Base-by-base conservation (phyloP, 2,113 vertebrate species). In the Lontra canadensis region DNA sequence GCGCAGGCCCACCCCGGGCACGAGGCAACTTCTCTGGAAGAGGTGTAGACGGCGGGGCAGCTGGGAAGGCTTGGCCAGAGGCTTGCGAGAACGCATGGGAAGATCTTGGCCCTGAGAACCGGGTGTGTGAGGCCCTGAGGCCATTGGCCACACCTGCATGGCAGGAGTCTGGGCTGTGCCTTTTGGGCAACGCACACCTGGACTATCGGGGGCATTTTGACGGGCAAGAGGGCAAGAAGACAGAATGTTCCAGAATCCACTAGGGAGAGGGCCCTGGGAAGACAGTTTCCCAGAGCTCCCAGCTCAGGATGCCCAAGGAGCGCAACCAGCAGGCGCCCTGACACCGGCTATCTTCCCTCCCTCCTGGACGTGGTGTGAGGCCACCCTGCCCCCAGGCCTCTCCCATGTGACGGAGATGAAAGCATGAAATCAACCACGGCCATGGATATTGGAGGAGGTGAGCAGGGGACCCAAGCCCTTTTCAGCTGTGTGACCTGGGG, bases 21-120 rank as follows among this genome's bases (percentile, higher is more conserved):
- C 0, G 2, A 52, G 4, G 3, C 78, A 2, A 55, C 42, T 23
- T 49, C 81, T 65, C 78, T 42, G 14, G 39, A 76, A 74, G 55
- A 15, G 10, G 67, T 2, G 2, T 1, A 6, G 39, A 26, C 7
- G 4, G 23, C 5, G 11, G 80, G 59, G 39, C 9, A 20, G 44
- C 39, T 23, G 39, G 47, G 80, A 47, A 25, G 42, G 1, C 7
- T 1, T 7, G 59, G 57, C 80, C 29, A 1, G 1, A 9, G 47
- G 59, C 5, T 0, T 0, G 7, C 23, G 1, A 44, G 23, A 0
- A 55, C 4, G 1, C 36, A 1, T 25, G 5, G 11, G 20, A 26
- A 9, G 13, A 26, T 73, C 55, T 65, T 47, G 11, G 44, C 55
- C 3, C 47, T 0, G 13, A 23, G 36, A 36, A 26, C 0, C 17